Evolutionary conservation across 92 coral and sea anemone genomes (phyloP).

Genomic region (Bergia puertoricense): DNA sequence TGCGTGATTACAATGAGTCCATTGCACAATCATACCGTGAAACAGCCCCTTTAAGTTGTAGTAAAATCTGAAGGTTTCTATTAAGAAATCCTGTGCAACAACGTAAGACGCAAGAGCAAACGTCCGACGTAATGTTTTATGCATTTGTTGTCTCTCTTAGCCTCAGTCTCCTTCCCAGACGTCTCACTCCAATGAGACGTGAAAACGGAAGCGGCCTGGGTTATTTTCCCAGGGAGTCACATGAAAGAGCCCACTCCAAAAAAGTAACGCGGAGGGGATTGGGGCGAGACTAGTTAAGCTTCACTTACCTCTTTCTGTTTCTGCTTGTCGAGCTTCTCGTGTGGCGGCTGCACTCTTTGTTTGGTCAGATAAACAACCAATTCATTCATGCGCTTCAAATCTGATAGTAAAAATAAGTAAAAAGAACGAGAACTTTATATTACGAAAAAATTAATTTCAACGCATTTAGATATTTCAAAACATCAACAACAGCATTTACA

Average conservation of each 20-base stretch:
- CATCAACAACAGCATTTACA: no score
- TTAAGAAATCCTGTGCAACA: no score
- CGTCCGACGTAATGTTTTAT: no score
- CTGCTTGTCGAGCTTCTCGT: slow-evolving; percentile 76
- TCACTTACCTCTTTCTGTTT: slow-evolving; percentile 85
- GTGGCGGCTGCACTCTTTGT: slow-evolving; percentile 68
- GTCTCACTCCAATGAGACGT: background rate
- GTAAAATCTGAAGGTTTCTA: no score
- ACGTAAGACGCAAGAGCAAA: no score
- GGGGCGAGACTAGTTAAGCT: background rate
- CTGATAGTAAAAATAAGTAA: slow-evolving; percentile 38
- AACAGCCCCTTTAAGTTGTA: no score
- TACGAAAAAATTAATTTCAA: background rate
- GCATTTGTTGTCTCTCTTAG: background rate
- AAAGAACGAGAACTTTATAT: background rate
- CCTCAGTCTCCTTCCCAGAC: background rate
- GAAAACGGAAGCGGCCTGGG: background rate
- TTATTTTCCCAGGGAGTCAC: background rate
- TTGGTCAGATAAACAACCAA: slow-evolving; percentile 73
- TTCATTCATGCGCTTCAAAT: slow-evolving; percentile 92
- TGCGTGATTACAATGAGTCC: no score
- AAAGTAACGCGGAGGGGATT: background rate
- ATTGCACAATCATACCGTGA: no score
- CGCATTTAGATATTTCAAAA: background rate
- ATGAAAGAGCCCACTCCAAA: background rate